These are phyloP conservation scores for Myiagra hebetior DNA, from an alignment of 2,113 vertebrate genomes.

Conservation along the genomic window DNA sequence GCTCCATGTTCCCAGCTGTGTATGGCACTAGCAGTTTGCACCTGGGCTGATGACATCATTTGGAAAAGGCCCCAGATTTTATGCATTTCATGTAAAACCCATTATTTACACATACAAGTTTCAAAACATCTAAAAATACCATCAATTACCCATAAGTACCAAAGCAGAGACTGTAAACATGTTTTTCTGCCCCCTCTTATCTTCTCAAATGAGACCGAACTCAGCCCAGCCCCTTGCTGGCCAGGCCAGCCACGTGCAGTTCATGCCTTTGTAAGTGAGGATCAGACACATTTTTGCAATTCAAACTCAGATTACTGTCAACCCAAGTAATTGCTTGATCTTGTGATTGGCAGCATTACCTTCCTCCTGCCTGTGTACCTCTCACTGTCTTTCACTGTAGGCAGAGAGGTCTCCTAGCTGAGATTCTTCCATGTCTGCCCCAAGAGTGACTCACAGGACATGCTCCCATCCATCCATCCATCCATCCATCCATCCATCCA, in stretches of 20 bases:
- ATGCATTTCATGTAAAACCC: neutral
- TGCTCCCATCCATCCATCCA: neutral
- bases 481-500: no score
- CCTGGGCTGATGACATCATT: neutral
- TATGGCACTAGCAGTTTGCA: neutral
- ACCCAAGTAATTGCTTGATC: neutral
- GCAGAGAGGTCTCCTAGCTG: neutral
- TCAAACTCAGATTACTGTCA: neutral
- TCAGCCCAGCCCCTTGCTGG: rapidly evolving
- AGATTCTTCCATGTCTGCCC: neutral
- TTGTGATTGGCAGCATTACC: neutral
- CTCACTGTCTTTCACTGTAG: rapidly evolving
- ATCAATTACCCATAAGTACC: neutral
- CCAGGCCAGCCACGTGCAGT: neutral
- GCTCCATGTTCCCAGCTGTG: neutral
- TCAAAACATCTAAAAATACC: constrained; percentile 7
- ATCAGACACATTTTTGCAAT: neutral
- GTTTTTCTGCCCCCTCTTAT: constrained; percentile 2
- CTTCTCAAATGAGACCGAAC: neutral
- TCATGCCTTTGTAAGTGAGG: neutral
- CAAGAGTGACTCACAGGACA: rapidly evolving
- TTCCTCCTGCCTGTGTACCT: neutral
- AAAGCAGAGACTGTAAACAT: neutral
- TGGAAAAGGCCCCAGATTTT: neutral
- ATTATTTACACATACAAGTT: neutral